phyloP scores from a whole-genome alignment of 2,113 vertebrate species.

The Ranitomeya variabilis region DNA sequence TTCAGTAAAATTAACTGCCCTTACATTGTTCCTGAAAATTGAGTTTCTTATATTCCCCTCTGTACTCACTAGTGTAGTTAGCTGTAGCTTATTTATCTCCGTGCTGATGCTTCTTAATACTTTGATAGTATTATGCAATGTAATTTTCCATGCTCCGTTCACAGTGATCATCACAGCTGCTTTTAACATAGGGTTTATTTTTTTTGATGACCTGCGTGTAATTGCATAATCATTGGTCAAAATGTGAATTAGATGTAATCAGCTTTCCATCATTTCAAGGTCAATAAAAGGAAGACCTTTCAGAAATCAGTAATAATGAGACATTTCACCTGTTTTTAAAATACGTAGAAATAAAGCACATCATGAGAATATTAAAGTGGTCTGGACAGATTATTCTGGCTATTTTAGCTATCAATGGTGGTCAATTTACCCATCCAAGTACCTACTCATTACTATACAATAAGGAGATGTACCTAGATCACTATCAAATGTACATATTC shows the following conservation, averaged over 20 bases:
- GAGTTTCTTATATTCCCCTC: background rate
- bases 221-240: conserved; percentile 57
- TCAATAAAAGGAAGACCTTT: conserved; percentile 56
- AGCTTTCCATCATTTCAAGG: conserved; percentile 47
- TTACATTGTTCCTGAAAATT: background rate
- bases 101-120: background rate
- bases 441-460: conserved; percentile 30
- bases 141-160: conserved; percentile 38
- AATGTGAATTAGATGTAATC: conserved; percentile 56
- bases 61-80: background rate
- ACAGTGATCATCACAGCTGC: conserved; percentile 39
- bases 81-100: conserved; percentile 29
- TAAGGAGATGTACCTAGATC: background rate
- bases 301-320: conserved; percentile 48
- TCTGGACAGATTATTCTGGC: conserved; percentile 3
- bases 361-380: conserved; percentile 6
- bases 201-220: conserved; percentile 50
- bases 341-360: conserved; percentile 12
- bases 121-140: conserved; percentile 35
- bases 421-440: conserved; percentile 6
- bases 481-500: conserved; percentile 31
- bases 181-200: conserved; percentile 49
- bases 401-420: conserved; percentile 5
- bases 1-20: background rate
- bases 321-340: conserved; percentile 51